Conservation (phyloP, 2,888 invertebrate species). For the Apotomis betuletana region DNA sequence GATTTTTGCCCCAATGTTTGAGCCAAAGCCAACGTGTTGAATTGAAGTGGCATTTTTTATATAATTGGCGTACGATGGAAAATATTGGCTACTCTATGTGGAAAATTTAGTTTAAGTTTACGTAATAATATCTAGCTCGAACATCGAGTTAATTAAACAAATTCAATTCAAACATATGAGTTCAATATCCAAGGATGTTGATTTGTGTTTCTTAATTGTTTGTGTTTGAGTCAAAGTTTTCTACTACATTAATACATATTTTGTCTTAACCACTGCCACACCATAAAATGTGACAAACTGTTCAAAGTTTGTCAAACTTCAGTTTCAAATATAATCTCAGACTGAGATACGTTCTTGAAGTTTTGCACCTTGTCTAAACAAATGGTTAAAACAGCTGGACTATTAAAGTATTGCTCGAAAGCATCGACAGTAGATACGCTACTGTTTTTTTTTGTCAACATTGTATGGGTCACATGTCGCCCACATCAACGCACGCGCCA, state of each 20-base stretch:
- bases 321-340: not conserved
- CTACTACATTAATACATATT: too few species aligned
- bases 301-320: not conserved
- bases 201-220: too few species aligned
- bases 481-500: slow-evolving; percentile 72
- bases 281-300: not conserved
- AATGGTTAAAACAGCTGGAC: slow-evolving; percentile 28
- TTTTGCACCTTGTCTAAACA: slow-evolving; percentile 13
- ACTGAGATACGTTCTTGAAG: not conserved
- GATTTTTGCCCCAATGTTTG: slow-evolving; percentile 2
- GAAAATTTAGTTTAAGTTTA: too few species aligned
- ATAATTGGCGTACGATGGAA: not conserved
- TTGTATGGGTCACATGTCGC: slow-evolving; percentile 70
- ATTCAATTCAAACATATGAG: too few species aligned
- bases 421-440: slow-evolving; percentile 29
- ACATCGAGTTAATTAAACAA: too few species aligned
- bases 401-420: slow-evolving; percentile 13
- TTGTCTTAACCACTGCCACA: not conserved
- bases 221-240: too few species aligned
- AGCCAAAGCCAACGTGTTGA: not conserved
- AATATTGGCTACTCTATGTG: not conserved
- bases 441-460: slow-evolving; percentile 57
- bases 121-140: too few species aligned
- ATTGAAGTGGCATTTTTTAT: not conserved
- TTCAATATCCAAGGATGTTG: too few species aligned